Percentiles rank a stretch among this genome's conserved stretches.
These are phyloP conservation scores for Centroberyx gerrardi DNA, from an alignment of 2,797 vertebrate genomes.

Conservation along the genomic window DNA sequence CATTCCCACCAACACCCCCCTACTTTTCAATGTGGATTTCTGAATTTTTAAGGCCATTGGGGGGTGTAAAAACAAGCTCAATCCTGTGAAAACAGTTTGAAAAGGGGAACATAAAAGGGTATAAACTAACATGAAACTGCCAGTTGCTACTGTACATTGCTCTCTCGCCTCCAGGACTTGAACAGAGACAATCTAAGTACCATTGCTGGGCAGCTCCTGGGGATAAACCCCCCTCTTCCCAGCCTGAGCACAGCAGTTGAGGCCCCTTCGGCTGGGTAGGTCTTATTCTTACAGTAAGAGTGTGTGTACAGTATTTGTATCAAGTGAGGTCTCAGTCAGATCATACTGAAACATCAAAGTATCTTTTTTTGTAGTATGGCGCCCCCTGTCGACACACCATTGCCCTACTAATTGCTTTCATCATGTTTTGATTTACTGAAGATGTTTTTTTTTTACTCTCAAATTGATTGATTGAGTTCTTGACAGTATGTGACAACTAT, in stretches of 20 bases:
- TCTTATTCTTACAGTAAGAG: not conserved
- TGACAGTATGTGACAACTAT: no score
- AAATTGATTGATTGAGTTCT: no score
- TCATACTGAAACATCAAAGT: no score
- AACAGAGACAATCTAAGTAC: slow-evolving; percentile 56
- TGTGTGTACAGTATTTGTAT: no score
- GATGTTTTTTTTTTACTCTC: no score
- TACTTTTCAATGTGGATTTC: not conserved
- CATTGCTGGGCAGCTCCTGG: slow-evolving; percentile 59
- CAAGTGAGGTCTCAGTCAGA: no score
- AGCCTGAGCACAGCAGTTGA: no score
- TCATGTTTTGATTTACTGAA: no score
- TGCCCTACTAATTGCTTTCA: no score
- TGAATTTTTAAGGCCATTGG: not conserved
- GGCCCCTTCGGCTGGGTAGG: not conserved
- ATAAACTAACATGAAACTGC: not conserved
- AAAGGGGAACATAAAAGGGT: not conserved
- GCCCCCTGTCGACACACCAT: no score
- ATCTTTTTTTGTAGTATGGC: no score
- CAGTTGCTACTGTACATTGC: not conserved
- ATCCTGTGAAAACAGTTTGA: not conserved
- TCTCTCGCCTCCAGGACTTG: slow-evolving; percentile 56
- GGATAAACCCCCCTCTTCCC: slow-evolving; percentile 1
- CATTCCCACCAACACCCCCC: no score
- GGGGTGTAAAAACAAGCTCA: not conserved